These are phyloP conservation scores for Brotula barbata DNA, from an alignment of 2,797 vertebrate genomes.

Conservation along the genomic window DNA sequence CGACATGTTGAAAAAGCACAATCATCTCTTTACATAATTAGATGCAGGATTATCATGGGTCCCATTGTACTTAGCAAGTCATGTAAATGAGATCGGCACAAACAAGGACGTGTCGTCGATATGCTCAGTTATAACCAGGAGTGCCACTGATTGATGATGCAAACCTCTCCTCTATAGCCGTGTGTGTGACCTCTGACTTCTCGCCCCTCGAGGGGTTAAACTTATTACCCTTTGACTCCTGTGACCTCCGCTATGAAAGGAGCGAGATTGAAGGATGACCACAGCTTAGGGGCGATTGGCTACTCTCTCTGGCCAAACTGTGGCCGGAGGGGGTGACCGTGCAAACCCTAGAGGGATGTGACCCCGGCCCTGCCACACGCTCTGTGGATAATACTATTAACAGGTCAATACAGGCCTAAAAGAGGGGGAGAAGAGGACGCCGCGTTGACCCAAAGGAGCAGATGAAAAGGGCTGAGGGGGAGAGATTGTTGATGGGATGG, in stretches of 20 bases:
- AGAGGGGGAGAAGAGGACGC: slow-evolving; percentile 14
- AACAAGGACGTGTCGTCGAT: slow-evolving; percentile 62
- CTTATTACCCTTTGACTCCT: slow-evolving; percentile 92
- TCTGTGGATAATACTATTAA: slow-evolving; percentile 77
- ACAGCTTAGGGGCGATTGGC: slow-evolving; percentile 82
- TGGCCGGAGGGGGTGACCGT: slow-evolving; percentile 72
- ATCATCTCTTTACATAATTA: too few species aligned
- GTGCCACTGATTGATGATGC: slow-evolving; percentile 78
- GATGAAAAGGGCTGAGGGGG: slow-evolving; percentile 43
- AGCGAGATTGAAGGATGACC: slow-evolving; percentile 91
- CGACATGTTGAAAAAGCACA: too few species aligned
- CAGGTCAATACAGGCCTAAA: slow-evolving; percentile 70
- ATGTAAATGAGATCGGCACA: slow-evolving; percentile 69
- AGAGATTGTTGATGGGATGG: slow-evolving; percentile 36
- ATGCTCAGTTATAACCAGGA: slow-evolving; percentile 66
- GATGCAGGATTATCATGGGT: slow-evolving; percentile 24
- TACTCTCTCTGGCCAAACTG: slow-evolving; percentile 79
- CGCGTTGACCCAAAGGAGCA: slow-evolving; percentile 49
- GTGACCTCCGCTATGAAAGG: slow-evolving; percentile 86
- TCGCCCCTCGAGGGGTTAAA: slow-evolving; percentile 83
- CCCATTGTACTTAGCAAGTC: slow-evolving; percentile 56
- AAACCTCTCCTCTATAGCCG: slow-evolving; percentile 81
- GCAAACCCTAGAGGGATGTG: slow-evolving; percentile 70
- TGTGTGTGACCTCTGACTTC: slow-evolving; percentile 87
- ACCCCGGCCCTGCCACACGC: slow-evolving; percentile 78